phyloP scores from a whole-genome alignment of 2,797 vertebrate genomes.

The Sebastes glaucus region DNA sequence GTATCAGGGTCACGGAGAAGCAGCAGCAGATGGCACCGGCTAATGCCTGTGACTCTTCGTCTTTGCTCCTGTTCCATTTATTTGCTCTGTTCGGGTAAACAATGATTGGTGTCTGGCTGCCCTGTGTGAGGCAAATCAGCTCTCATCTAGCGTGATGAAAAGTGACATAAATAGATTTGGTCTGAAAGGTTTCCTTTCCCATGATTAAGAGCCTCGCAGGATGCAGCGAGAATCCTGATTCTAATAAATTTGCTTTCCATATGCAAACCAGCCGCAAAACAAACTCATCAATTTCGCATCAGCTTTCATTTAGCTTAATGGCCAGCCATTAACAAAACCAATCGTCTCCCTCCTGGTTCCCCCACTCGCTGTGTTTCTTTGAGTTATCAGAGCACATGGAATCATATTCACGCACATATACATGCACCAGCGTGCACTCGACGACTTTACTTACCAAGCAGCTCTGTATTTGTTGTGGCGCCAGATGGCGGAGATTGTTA shows the following conservation, averaged over 20 bases:
- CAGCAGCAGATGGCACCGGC: constrained; percentile 35
- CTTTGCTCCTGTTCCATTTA: constrained; percentile 18
- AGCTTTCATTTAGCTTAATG: constrained; percentile 76
- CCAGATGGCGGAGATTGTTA: constrained; percentile 47
- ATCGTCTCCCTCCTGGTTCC: constrained; percentile 38
- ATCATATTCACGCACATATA: constrained; percentile 13
- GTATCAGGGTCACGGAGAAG: neutral
- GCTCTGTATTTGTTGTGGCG: constrained; percentile 39
- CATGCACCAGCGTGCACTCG: neutral
- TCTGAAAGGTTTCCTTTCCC: constrained; percentile 69
- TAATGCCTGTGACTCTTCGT: constrained; percentile 9
- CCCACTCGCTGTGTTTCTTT: constrained; percentile 16
- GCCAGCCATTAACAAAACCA: constrained; percentile 67
- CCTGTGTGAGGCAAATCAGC: constrained; percentile 48
- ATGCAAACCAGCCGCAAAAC: constrained; percentile 67
- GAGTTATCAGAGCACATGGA: constrained; percentile 33
- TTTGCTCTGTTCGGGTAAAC: constrained; percentile 33
- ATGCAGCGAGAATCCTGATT: constrained; percentile 57
- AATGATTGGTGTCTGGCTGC: constrained; percentile 37
- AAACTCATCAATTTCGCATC: constrained; percentile 77
- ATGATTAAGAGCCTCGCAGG: constrained; percentile 59
- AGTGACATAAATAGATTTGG: constrained; percentile 63
- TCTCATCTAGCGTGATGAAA: constrained; percentile 58
- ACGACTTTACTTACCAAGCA: constrained; percentile 14
- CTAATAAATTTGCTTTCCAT: constrained; percentile 62